These are phyloP conservation scores for Anastatus disparis DNA, from an alignment of 1,140 invertebrate genomes.

Conservation along the genomic window DNA sequence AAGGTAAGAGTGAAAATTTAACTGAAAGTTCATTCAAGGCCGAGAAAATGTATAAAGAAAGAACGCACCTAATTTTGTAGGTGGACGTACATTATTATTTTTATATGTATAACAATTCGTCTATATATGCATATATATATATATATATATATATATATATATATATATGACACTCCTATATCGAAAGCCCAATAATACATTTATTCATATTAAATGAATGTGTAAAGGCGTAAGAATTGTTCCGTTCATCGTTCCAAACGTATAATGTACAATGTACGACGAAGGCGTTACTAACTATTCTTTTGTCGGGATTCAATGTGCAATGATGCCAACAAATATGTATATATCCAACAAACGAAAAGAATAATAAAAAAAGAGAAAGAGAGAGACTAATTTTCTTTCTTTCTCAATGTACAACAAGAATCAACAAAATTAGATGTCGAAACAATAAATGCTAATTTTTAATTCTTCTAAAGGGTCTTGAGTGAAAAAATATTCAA, in stretches of 20 bases:
- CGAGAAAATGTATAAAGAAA: slow-evolving; percentile 10
- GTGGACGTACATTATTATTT: slow-evolving; percentile 33
- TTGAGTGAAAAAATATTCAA: neutral
- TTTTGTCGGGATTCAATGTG: slow-evolving; percentile 49
- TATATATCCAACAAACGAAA: neutral
- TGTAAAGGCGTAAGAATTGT: slow-evolving; percentile 58
- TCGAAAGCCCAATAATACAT: slow-evolving; percentile 53
- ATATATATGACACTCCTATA: slow-evolving; percentile 50
- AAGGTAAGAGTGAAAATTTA: too few relatives aligned
- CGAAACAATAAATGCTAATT: slow-evolving; percentile 28
- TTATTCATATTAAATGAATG: slow-evolving; percentile 57
- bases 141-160: too few relatives aligned
- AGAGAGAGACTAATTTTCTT: slow-evolving; percentile 28
- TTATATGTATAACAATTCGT: too few relatives aligned
- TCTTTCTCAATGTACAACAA: neutral
- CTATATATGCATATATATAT: too few relatives aligned
- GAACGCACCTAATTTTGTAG: slow-evolving; percentile 41
- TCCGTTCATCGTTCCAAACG: slow-evolving; percentile 48
- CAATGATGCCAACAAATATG: too few relatives aligned
- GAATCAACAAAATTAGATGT: slow-evolving; percentile 26
- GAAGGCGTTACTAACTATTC: slow-evolving; percentile 53
- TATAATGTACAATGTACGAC: slow-evolving; percentile 54
- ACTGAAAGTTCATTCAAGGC: slow-evolving; percentile 32
- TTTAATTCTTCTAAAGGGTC: neutral
- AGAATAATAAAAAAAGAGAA: too few relatives aligned